phyloP scores from a whole-genome alignment of 2,797 vertebrate genomes.

The Florisuga fusca region DNA sequence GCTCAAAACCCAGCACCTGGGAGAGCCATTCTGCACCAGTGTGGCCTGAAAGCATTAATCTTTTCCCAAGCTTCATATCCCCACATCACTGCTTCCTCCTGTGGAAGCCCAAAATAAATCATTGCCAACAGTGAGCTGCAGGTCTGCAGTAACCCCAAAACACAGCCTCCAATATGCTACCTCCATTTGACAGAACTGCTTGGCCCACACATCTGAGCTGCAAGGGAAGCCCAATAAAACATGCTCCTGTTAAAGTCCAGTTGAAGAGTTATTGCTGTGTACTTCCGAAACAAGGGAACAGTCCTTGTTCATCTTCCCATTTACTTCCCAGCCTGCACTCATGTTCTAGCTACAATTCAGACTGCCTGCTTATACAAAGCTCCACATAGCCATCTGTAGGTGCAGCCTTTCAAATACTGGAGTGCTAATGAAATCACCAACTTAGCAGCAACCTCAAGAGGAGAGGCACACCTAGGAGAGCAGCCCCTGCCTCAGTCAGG shows the following conservation, averaged over 20 bases:
- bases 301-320: neutral
- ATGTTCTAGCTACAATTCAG: neutral
- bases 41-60: too few species aligned
- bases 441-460: neutral
- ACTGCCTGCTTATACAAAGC: neutral
- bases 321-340: neutral
- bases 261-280: neutral
- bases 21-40: too few species aligned
- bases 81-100: neutral
- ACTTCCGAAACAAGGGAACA: neutral
- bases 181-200: constrained; percentile 46
- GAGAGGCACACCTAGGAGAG: neutral
- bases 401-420: rapidly evolving
- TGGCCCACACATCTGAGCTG: constrained; percentile 47
- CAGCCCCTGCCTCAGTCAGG: neutral
- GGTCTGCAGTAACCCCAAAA: constrained; percentile 5
- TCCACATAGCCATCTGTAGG: neutral
- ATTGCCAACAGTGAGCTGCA: constrained; percentile 4
- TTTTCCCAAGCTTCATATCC: too few species aligned
- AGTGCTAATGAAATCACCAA: rapidly evolving
- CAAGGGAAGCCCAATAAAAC: constrained; percentile 8
- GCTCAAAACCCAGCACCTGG: constrained; percentile 15
- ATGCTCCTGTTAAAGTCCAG: neutral
- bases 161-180: neutral
- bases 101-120: neutral